These are phyloP conservation scores for Trichomalopsis sarcophagae DNA, from an alignment of 1,140 invertebrate genomes.

Conservation along the genomic window DNA sequence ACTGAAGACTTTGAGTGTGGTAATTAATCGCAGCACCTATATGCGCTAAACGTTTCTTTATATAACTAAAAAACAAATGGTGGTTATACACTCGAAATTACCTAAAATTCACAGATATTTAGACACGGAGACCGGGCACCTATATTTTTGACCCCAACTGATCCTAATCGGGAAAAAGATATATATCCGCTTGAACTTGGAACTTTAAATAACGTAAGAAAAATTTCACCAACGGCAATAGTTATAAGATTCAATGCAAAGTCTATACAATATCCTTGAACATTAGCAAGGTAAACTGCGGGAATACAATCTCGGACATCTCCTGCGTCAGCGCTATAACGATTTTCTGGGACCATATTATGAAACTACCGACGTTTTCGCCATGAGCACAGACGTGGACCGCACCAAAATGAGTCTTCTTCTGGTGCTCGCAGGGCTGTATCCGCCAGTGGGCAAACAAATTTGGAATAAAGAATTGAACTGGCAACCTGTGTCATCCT, in stretches of 20 bases:
- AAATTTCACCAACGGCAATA: background rate
- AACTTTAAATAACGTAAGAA: slow-evolving; percentile 13
- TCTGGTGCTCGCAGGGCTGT: slow-evolving; percentile 66
- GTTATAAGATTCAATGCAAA: too few species aligned
- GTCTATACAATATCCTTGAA: too few species aligned
- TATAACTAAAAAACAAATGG: too few species aligned
- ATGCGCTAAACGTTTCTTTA: too few species aligned
- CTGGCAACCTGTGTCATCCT: slow-evolving; percentile 68
- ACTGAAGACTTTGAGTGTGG: too few species aligned
- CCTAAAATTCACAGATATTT: background rate
- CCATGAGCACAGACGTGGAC: slow-evolving; percentile 77
- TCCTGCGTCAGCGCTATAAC: slow-evolving; percentile 68
- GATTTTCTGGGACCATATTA: slow-evolving; percentile 71
- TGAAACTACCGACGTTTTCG: slow-evolving; percentile 67
- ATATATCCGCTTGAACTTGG: background rate
- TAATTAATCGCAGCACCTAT: too few species aligned
- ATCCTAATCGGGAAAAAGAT: background rate
- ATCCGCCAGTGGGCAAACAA: slow-evolving; percentile 62
- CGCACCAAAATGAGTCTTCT: slow-evolving; percentile 75
- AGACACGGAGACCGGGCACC: slow-evolving; percentile 19
- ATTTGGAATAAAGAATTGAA: slow-evolving; percentile 60
- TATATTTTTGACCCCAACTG: background rate
- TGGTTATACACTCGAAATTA: too few species aligned
- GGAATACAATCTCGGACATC: slow-evolving; percentile 70
- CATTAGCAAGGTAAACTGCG: slow-evolving; percentile 69